phyloP scores from a whole-genome alignment of 2,113 vertebrate genomes.

The Xenopus borealis region DNA sequence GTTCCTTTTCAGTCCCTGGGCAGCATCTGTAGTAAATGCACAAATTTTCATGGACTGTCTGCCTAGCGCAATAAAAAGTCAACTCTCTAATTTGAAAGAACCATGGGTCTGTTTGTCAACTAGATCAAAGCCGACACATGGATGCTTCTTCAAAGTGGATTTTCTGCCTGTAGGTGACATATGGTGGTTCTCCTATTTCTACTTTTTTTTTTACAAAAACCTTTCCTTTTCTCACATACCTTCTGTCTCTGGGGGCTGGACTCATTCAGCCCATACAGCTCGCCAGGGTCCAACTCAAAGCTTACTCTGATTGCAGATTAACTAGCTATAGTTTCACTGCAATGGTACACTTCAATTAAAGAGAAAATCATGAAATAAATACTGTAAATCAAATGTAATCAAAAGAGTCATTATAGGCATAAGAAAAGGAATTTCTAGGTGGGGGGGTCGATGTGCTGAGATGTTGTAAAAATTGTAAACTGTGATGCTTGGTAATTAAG shows the following conservation, averaged over 20 bases:
- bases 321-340: neutral
- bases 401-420: neutral
- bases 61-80: conserved; percentile 4
- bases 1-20: neutral
- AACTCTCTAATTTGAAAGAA: neutral
- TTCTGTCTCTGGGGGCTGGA: conserved; percentile 55
- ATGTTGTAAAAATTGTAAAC: no score
- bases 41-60: neutral
- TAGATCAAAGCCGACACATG: conserved; percentile 10
- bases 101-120: conserved; percentile 12
- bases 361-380: no score
- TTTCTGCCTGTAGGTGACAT: conserved; percentile 56
- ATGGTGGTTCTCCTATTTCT: conserved; percentile 50
- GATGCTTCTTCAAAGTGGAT: conserved; percentile 18
- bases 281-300: neutral
- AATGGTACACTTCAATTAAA: no score
- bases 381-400: no score
- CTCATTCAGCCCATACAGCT: neutral
- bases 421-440: neutral
- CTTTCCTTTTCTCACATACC: conserved; percentile 55
- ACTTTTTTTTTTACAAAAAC: conserved; percentile 54
- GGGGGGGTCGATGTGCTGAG: no score
- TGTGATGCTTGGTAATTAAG: no score
- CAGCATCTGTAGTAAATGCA: neutral
- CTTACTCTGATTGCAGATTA: neutral